Base-by-base conservation (phyloP, 2,797 vertebrate genomes). In the Ceyx erithaca region DNA sequence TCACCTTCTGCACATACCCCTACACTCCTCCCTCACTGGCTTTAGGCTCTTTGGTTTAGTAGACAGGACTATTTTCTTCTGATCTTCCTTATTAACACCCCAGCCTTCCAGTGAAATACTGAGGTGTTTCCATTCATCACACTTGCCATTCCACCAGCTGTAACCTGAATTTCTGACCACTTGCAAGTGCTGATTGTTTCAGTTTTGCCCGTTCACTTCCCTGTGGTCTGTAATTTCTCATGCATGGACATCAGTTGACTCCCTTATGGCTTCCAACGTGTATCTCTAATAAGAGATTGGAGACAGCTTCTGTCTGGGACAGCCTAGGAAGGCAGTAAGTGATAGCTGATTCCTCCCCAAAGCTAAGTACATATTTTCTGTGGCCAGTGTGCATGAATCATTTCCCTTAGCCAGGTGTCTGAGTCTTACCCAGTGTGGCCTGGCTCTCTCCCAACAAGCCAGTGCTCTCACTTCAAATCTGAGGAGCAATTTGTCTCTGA, bases 401-500 rank as follows among this genome's bases (percentile, higher is more conserved):
- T 68, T 78, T 85, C 51, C 45, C 22, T 12, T 3, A 75, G 12
- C 30, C 88, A 92, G 71, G 80, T 89, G 59, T 80, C 68, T 80
- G 75, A 58, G 49, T 41, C 71, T 87, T 51, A 78, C 41, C 48
- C 86, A 83, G 31, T 4, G 0, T 35, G 62, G 25, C 62, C 84
- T 70, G 61, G 54, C 64, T 78, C 7, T 41, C 40, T 71, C 64
- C 48, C 81, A 87, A 26, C 23, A 80, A 85, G 21, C 7, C 72
- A 41, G 20, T 4, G 6, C 26, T 91, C 54, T 66, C 26, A 33
- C 86, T 95, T 89, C 48, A 92, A 37, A 90, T 71, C n/a, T 80
- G 76, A 89, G 31, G n/a, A 63, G 49, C 16, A 26, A 79, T 91
- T 96, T 92, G 62, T 66, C 70, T 82, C 58, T 71, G 31, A 66